A percentile compares a stretch with the other conserved stretches of the same genome.
These are phyloP conservation scores for Zaprionus kolodkinae DNA, from an alignment of 1,140 invertebrate species.

Conservation along the genomic window DNA sequence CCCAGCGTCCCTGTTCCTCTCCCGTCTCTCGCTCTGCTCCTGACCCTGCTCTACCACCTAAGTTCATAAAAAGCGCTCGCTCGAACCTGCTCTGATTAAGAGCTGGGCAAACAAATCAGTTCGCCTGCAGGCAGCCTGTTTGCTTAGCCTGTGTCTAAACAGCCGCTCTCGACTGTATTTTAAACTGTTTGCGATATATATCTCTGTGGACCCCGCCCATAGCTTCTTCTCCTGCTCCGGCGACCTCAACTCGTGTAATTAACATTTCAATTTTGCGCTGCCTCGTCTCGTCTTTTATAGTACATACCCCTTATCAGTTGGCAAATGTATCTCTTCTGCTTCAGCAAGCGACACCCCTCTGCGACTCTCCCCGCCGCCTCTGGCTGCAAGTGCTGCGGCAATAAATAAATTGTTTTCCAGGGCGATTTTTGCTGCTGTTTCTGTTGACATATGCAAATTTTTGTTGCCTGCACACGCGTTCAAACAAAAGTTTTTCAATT, in stretches of 20 bases:
- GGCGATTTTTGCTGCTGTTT: constrained; percentile 66
- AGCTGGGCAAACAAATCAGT: constrained; percentile 76
- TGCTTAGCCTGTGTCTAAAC: constrained; percentile 79
- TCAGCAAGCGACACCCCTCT: constrained; percentile 27
- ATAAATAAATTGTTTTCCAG: constrained; percentile 73
- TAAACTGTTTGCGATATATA: constrained; percentile 72
- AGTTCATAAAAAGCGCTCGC: constrained; percentile 56
- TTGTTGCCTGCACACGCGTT: constrained; percentile 53
- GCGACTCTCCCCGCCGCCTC: not conserved
- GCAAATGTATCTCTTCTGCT: constrained; percentile 79
- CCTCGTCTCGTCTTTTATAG: not conserved
- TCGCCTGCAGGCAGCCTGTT: constrained; percentile 54
- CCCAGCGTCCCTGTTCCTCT: constrained; percentile 1
- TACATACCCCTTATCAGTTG: constrained; percentile 43
- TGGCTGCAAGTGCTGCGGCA: constrained; percentile 33
- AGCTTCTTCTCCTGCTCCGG: not conserved
- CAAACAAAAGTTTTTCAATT: constrained; percentile 64
- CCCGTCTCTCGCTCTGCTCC: constrained; percentile 12
- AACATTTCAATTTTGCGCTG: constrained; percentile 80
- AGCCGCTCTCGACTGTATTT: constrained; percentile 72
- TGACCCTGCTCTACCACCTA: too few relatives aligned
- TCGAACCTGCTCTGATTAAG: constrained; percentile 71
- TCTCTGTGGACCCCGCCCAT: not conserved
- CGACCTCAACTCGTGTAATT: constrained; percentile 61
- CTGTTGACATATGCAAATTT: constrained; percentile 84